Evolutionary conservation across 2,113 vertebrate species (phyloP).

Genomic region (Gnathonemus echidnorhynchus): DNA sequence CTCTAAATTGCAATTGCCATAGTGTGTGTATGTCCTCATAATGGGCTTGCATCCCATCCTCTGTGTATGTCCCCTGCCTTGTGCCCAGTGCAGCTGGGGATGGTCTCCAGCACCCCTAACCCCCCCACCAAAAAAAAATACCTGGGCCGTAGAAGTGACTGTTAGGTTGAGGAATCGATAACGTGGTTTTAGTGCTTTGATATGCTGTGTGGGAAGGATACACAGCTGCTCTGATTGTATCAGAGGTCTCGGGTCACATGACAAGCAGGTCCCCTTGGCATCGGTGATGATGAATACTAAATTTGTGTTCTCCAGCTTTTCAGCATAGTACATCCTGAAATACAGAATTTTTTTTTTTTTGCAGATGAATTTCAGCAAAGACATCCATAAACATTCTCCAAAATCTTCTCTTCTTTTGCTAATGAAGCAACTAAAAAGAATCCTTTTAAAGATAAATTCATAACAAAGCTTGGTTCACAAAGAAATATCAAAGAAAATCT

Average conservation of each 20-base stretch:
- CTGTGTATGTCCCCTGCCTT: neutral
- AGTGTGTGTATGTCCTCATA: neutral
- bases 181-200: neutral
- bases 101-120: neutral
- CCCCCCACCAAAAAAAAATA: neutral
- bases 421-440: neutral
- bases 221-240: slow-evolving; percentile 92
- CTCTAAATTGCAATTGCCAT: neutral
- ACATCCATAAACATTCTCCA: neutral
- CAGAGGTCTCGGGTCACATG: slow-evolving; percentile 81
- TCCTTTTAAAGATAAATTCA: neutral
- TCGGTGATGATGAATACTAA: slow-evolving; percentile 93
- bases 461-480: neutral
- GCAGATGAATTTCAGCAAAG: neutral
- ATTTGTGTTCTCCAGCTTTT: slow-evolving; percentile 93
- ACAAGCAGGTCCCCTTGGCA: slow-evolving; percentile 80
- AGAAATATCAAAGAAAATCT: neutral
- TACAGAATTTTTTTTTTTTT: slow-evolving; percentile 36
- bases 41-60: neutral
- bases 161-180: neutral
- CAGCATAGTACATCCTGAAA: slow-evolving; percentile 77
- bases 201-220: slow-evolving; percentile 72
- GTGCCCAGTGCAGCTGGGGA: neutral
- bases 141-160: neutral
- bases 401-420: neutral